Evolutionary conservation across 2,797 vertebrate species (phyloP), one percentile per base, ranked within the genome.

Genomic region (Siniperca obscura): DNA sequence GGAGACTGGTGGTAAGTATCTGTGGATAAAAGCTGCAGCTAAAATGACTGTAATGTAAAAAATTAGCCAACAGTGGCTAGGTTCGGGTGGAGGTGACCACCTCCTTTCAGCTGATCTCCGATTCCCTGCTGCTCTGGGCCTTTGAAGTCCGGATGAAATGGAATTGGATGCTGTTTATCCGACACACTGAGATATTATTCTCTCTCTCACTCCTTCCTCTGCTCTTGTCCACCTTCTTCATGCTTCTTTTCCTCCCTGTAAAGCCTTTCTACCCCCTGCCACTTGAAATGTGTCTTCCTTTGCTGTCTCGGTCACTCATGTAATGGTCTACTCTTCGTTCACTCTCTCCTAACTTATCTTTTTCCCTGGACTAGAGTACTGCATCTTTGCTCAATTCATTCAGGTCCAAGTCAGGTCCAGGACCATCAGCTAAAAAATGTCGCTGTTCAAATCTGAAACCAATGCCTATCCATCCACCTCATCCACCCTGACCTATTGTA

Each of bases 21-120:
- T 70, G 83, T 65, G 84, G 78, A 86, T 84, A 83, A 87, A 85
- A 86, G 79, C 84, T 75, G 68, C 19, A 73, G 82, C 72, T 81
- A 74, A 82, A 86, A 75, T 76, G 55, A 74, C 75, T 55, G 8
- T 81, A 71, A 76, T 81, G 64, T 62, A 80, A 61, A 70, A 72
- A 48, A 46, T 75, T 22, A 19, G 25, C n/a, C 11, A 17, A 52
- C 65, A 19, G 78, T 27, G 65, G 12, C 16, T 42, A 7, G 46
- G 76, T 75, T 83, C 78, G 76, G 74, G 42, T 55, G 38, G 59
- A 73, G 76, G 82, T 80, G 83, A 73, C 62, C 46, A 16, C 61
- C 55, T 68, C 52, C 64, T 70, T 71, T 75, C 68, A 87, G 76
- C 44, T 74, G 9, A 46, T 70, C 69, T 77, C 70, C 3, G 14